Evolutionary conservation across 2,113 vertebrate species (phyloP).

Genomic region (Sapajus apella): DNA sequence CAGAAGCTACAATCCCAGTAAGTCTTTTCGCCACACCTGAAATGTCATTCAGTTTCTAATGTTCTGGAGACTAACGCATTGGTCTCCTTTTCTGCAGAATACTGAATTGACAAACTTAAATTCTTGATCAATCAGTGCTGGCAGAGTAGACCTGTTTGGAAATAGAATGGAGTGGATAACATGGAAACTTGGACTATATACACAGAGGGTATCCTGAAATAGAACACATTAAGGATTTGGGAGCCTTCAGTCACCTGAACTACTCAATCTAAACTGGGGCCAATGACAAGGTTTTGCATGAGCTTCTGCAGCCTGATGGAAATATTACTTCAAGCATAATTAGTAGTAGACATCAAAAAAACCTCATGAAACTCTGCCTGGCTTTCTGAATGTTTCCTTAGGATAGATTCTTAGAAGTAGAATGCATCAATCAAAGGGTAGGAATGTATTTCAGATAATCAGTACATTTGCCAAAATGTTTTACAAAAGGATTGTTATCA

Average conservation of each 20-base stretch:
- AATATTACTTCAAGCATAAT: constrained; percentile 41
- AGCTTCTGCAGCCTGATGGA: neutral
- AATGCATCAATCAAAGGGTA: neutral
- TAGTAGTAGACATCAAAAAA: constrained; percentile 45
- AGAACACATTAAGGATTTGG: constrained; percentile 26
- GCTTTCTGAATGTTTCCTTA: constrained; percentile 9
- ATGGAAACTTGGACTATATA: constrained; percentile 10
- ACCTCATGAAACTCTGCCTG: constrained; percentile 15
- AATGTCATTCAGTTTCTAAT: neutral
- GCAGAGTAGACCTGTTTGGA: constrained; percentile 5
- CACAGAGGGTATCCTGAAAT: neutral
- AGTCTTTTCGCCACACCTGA: neutral
- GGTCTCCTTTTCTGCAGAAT: constrained; percentile 15
- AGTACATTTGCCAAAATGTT: constrained; percentile 1
- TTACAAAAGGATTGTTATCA: constrained; percentile 23
- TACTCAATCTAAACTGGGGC: neutral
- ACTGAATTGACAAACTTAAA: constrained; percentile 33
- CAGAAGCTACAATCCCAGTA: neutral
- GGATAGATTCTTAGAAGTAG: neutral
- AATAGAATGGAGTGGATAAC: neutral
- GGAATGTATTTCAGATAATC: constrained; percentile 7
- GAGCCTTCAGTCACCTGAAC: constrained; percentile 28
- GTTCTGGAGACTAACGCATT: neutral
- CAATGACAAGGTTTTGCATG: neutral
- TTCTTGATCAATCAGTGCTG: constrained; percentile 17